These are phyloP conservation scores for Caenorhabditis auriculariae DNA, from an alignment of 2,888 invertebrate species.

Conservation along the genomic window DNA sequence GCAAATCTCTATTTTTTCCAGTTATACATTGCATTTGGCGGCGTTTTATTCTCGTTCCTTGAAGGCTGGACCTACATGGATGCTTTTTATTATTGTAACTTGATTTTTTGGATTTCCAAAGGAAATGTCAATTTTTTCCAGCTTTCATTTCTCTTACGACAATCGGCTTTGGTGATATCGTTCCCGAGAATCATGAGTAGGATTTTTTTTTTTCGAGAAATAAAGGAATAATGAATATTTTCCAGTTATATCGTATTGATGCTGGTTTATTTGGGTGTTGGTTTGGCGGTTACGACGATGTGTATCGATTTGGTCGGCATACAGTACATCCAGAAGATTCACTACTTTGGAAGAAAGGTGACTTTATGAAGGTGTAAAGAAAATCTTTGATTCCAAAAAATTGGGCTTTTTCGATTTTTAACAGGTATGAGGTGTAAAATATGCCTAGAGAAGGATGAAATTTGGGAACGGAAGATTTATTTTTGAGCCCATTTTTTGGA, in stretches of 20 bases:
- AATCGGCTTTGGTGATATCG: conserved; percentile 62
- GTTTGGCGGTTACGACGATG: conserved; percentile 64
- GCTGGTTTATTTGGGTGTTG: conserved; percentile 63
- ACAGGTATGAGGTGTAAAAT: neutral
- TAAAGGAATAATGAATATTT: neutral
- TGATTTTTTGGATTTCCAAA: conserved; percentile 20
- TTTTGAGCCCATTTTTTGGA: too few relatives aligned
- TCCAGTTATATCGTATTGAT: conserved; percentile 60
- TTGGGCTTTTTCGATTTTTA: neutral
- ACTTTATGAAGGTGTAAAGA: neutral
- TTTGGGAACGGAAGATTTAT: neutral
- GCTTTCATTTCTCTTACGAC: conserved; percentile 63
- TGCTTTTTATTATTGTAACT: conserved; percentile 68
- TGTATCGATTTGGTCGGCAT: conserved; percentile 64
- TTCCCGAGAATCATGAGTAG: conserved; percentile 61
- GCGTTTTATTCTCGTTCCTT: conserved; percentile 63
- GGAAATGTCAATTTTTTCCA: conserved; percentile 17
- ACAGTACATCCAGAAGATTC: conserved; percentile 63
- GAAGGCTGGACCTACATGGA: conserved; percentile 68
- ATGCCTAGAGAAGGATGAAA: neutral
- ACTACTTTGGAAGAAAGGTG: conserved; percentile 63
- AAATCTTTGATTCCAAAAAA: neutral
- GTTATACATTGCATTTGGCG: conserved; percentile 65
- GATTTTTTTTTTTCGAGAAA: conserved; percentile 3
- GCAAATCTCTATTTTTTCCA: conserved; percentile 18